Evolutionary conservation across 2,888 invertebrate species (phyloP), one percentile per base, ranked within the genome.

Genomic region (Ernsta delagoae): DNA sequence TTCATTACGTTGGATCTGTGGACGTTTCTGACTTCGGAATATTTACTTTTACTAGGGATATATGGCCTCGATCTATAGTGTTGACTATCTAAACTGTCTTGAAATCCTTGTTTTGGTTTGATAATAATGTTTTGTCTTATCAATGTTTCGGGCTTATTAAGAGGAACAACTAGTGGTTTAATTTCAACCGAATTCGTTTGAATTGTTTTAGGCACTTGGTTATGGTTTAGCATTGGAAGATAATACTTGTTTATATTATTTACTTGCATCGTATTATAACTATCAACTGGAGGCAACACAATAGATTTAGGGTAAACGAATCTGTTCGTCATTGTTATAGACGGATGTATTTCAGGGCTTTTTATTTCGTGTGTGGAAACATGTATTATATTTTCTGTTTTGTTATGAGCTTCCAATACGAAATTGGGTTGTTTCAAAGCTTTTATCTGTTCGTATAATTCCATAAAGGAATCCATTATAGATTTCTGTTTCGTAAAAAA

Each of bases 181-280:
- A 92, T 83, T 75, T 87, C 86, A 7, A 80, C 74, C 1, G 82
- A 82, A 74, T 92, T 88, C 0, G 91, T 91, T 75, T 92, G 92
- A 71, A 91, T 78, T 43, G 84, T 87, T 43, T 84, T 78, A 0
- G 88, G 77, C 9, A 54, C 48, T 31, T 53, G 65, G 6, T n/a
- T 43, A 36, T 45, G 59, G 0, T 53, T 59, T 9, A 24, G 43
- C 7, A 34, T 70, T 59, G 59, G 54, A 24, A n/a, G 24, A 53
- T 59, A 57, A n/a, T 34, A 41, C 31, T 48, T 9, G 34, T 69
- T 59, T 8, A 43, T 6, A 45, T 64, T 59, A n/a, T n/a, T 3
- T 16, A 31, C 43, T 8, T 59, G 59, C 34, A 54, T 64, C 24
- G 53, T 54, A 4, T 59, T 59, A 16, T 69, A 63, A 11, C 4